phyloP scores from a whole-genome alignment of 1,140 invertebrate genomes.

The Polyergus mexicanus region DNA sequence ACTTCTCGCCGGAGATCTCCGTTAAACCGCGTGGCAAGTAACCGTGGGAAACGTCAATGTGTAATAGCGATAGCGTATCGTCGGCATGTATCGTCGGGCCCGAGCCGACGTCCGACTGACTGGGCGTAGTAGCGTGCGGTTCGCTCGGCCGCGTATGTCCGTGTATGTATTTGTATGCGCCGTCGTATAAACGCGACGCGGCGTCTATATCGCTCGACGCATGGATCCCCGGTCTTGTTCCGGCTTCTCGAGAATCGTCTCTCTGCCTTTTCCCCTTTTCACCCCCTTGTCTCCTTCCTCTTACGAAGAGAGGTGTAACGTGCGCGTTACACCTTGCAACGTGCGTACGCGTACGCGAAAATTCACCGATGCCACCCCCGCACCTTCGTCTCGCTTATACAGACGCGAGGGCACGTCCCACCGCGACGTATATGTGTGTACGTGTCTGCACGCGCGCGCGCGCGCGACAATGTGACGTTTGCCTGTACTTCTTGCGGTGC shows the following conservation, averaged over 20 bases:
- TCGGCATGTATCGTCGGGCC: slow-evolving; percentile 42
- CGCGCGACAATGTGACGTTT: slow-evolving; percentile 24
- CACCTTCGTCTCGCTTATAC: slow-evolving; percentile 12
- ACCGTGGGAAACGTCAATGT: slow-evolving; percentile 53
- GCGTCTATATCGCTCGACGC: slow-evolving; percentile 47
- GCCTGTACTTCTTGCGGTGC: slow-evolving; percentile 35
- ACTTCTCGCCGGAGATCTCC: background rate
- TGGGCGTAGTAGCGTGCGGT: slow-evolving; percentile 58
- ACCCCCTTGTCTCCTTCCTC: background rate
- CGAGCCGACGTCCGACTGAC: slow-evolving; percentile 53
- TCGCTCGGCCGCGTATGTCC: background rate
- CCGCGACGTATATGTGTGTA: slow-evolving; percentile 17
- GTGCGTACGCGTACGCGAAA: background rate
- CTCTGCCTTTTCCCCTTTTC: background rate
- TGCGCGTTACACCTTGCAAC: too few relatives aligned
- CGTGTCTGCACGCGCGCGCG: background rate
- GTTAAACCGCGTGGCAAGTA: slow-evolving; percentile 11
- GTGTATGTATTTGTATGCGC: background rate
- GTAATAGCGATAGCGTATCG: background rate
- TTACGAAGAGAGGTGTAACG: too few relatives aligned
- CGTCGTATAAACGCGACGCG: slow-evolving; percentile 22
- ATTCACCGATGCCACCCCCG: slow-evolving; percentile 34
- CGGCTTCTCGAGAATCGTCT: slow-evolving; percentile 9
- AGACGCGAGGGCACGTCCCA: slow-evolving; percentile 53
- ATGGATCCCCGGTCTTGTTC: slow-evolving; percentile 16